Base-by-base conservation (phyloP, 2,113 vertebrate genomes). In the Vulpes vulpes region DNA sequence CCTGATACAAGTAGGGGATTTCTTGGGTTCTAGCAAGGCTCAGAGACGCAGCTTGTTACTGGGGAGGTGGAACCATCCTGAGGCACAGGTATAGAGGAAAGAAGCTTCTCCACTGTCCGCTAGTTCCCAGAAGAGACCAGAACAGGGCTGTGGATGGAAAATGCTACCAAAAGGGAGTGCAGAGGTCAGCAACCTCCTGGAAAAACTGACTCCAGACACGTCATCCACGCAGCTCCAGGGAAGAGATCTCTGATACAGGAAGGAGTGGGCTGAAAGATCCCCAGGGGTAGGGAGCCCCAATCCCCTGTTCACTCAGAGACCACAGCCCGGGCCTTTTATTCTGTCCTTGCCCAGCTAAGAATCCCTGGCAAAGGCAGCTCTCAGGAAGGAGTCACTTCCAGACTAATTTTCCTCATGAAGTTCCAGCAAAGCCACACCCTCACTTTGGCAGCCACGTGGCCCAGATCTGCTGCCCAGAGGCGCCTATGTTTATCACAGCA, bases 401-500 rank as follows among this genome's bases (percentile, higher is more conserved):
- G 38, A 7, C 14, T 8, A 10, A 51, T 11, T 25, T 74, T 85
- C 55, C 73, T 76, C 20, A 49, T 2, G 8, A 38, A 15, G 35
- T 64, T 71, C 90, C 65, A 60, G 30, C 53, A 60, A 62, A 5
- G 32, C 85, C n/a, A 14, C 76, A 10, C 57, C 86, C 55, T 38
- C 49, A 51, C 55, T 65, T n/a, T 17, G 49, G 57, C n/a, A 57
- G 89, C 74, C 49, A 16, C 4, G 1, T 8, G n/a, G 65, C 69
- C 90, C 71, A 15, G 25, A 74, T 9, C 64, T 85, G 86, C 92
- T 30, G 9, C 81, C 71, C 11, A 27, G 74, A 74, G 38, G 35
- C 0, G 5, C 51, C 74, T 62, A 0, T 25, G n/a, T 23, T 2
- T 7, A n/a, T 17, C 32, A 12, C 30, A 23, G 51, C 5, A 0